Evolutionary conservation across 2,797 vertebrate genomes (phyloP), one percentile per base, ranked within the genome.

Genomic region (Fistularia tabacaria): DNA sequence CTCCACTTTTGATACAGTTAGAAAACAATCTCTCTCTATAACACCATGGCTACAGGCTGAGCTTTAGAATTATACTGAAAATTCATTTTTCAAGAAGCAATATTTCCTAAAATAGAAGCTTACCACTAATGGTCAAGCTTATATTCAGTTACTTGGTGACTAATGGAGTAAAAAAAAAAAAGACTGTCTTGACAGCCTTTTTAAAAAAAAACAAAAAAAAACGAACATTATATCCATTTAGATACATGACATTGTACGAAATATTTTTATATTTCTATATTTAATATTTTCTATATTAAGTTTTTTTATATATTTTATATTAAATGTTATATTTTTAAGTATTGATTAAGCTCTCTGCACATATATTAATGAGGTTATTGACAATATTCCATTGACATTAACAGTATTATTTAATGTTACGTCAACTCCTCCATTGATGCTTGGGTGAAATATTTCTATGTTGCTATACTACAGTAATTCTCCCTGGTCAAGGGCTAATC

Each of bases 401-500:
- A 54, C 60, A 49, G 44, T 54, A 45, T 15, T 42, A 56, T 59
- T 72, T 65, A 51, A 62, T 51, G 65, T n/a, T 13, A 44, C n/a
- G 65, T 8, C 51, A 62, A 55, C 44, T 41, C 62, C 66, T 12
- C 12, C 11, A 13, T 38, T 66, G 64, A 72, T 15, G 49, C 67
- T 74, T 64, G 47, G 74, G 77, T 79, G 65, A 48, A 48, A 38
- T 66, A 38, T 68, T 59, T 62, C 73, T 62, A n/a, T 62, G 69
- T 58, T 62, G 68, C 62, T 66, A 66, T 64, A 37, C 50, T 49
- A 51, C 71, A 71, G 62, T 82, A 74, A 87, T 79, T 82, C 75
- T 72, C 56, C 64, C 64, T 60, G 64, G 71, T 81, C 73, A 54
- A 57, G 55, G 71, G 64, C 80, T 85, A 83, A 88, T 89, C 84